Evolutionary conservation across 2,113 vertebrate species (phyloP).

Genomic region (Gobio gobio): DNA sequence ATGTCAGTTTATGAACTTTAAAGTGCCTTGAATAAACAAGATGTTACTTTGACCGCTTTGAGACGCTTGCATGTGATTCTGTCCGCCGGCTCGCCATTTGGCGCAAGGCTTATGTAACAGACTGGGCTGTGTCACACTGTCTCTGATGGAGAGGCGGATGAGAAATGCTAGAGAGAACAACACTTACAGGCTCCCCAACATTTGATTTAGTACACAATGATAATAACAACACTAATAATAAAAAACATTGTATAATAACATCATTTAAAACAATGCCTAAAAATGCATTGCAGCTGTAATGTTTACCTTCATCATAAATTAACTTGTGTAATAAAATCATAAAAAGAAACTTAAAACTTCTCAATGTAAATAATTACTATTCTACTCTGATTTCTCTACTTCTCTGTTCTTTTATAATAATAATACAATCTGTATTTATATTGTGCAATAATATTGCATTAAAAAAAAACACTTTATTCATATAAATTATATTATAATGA

Average conservation of each 20-base stretch:
- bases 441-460: not conserved
- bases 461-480: not conserved
- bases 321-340: not conserved
- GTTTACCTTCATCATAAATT: not conserved
- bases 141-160: conserved; percentile 34
- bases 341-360: not conserved
- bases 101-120: conserved; percentile 58
- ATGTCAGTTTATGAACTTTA: not conserved
- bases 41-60: not conserved
- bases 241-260: not conserved
- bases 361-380: not conserved
- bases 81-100: conserved; percentile 45
- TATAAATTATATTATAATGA: not conserved
- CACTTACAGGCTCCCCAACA: not conserved
- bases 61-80: not conserved
- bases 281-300: not conserved
- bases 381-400: not conserved
- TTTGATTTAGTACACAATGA: not conserved
- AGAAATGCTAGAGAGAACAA: conserved; percentile 9
- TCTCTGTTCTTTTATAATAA: too few species aligned
- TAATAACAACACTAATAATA: not conserved
- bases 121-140: conserved; percentile 47
- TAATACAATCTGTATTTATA: too few species aligned
- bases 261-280: not conserved
- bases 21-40: conserved; percentile 5